phyloP scores from a whole-genome alignment of 2,888 invertebrate genomes.

The Acanthosepion esculentum region DNA sequence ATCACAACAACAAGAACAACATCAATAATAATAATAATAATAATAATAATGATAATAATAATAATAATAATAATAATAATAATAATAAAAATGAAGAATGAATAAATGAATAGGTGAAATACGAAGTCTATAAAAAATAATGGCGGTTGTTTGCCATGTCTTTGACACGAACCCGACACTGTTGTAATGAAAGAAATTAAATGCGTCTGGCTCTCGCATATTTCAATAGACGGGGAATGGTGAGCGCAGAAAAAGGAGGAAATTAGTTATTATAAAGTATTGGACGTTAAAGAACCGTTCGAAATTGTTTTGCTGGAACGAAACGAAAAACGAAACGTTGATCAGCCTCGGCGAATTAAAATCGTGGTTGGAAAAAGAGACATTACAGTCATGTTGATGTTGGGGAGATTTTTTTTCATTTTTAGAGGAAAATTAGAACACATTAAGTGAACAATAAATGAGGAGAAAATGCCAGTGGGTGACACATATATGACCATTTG shows the following conservation, averaged over 20 bases:
- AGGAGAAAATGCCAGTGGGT: not conserved
- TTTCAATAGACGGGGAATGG: not conserved
- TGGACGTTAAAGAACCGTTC: conserved; percentile 5
- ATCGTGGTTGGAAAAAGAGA: not conserved
- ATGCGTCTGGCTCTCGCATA: not conserved
- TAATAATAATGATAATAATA: too few species aligned
- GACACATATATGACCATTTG: not conserved
- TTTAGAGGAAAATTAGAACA: not conserved
- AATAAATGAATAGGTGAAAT: not conserved
- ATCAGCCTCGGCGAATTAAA: not conserved
- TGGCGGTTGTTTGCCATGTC: conserved; percentile 42
- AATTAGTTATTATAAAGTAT: not conserved
- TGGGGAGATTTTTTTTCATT: not conserved
- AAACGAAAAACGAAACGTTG: not conserved
- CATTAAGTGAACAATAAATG: not conserved
- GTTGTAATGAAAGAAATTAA: conserved; percentile 14
- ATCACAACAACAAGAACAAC: too few species aligned
- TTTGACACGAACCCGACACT: conserved; percentile 33
- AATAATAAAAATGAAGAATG: too few species aligned
- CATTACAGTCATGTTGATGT: not conserved
- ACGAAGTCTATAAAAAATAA: not conserved
- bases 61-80: too few species aligned
- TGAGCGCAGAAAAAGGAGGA: not conserved
- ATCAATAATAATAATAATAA: too few species aligned
- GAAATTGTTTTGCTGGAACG: not conserved